These are phyloP conservation scores for Bedellia somnulentella DNA, from an alignment of 2,888 invertebrate species.

Conservation along the genomic window DNA sequence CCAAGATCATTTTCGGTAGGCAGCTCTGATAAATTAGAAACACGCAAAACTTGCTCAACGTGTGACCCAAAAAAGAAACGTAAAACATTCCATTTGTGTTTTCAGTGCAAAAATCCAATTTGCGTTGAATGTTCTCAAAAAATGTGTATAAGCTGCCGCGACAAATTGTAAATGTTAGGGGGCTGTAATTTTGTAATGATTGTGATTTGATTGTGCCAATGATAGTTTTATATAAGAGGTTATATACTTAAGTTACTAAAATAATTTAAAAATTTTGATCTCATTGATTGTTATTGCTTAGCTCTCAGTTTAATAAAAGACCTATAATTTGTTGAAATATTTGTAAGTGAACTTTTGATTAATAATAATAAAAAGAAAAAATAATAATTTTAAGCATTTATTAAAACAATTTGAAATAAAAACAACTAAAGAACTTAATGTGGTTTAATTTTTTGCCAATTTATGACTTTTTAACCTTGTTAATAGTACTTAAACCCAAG, in stretches of 20 bases:
- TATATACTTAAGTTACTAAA: conserved; percentile 4
- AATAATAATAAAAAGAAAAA: conserved; percentile 6
- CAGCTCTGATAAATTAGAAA: conserved; percentile 3
- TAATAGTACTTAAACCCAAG: background rate
- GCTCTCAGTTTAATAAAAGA: conserved; percentile 2
- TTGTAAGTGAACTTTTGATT: background rate
- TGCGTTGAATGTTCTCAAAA: conserved; percentile 7
- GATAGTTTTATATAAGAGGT: conserved; percentile 6
- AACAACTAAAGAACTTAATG: background rate
- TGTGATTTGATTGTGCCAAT: conserved; percentile 7
- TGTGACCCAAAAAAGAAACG: conserved; percentile 1
- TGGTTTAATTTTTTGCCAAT: background rate
- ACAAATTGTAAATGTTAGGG: background rate
- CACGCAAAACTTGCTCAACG: conserved; percentile 6
- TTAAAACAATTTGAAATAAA: conserved; percentile 6
- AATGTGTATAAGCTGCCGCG: conserved; percentile 6
- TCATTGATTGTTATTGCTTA: conserved; percentile 2
- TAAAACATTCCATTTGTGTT: conserved; percentile 8
- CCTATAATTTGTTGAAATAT: background rate
- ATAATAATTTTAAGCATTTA: conserved; percentile 5
- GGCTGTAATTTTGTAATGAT: conserved; percentile 6
- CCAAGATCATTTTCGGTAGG: conserved; percentile 1
- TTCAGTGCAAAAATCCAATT: conserved; percentile 8
- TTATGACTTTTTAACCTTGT: background rate
- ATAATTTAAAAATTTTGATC: conserved; percentile 4